Evolutionary conservation across 2,113 vertebrate genomes (phyloP).

Genomic region (Myrmecophaga tridactyla): DNA sequence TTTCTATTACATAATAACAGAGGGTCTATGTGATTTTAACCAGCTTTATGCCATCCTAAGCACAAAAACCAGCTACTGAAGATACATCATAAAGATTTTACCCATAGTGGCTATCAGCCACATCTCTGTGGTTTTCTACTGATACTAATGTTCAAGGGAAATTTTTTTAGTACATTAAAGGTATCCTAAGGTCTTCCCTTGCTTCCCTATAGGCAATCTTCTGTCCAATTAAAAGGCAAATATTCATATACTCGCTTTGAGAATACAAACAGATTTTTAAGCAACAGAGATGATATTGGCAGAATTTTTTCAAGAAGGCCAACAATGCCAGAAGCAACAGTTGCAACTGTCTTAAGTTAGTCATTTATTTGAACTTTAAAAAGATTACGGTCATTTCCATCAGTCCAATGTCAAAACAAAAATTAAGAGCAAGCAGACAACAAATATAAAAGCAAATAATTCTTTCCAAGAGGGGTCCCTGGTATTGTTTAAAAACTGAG

Average conservation of each 20-base stretch:
- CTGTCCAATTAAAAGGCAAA: background rate
- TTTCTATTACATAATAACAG: background rate
- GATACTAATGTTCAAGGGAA: background rate
- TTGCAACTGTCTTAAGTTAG: rapidly evolving
- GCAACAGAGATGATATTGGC: rapidly evolving
- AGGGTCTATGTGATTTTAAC: background rate
- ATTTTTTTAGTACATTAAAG: rapidly evolving
- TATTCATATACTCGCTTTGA: background rate
- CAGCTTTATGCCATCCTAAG: rapidly evolving
- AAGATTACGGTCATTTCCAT: rapidly evolving
- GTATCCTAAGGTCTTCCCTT: background rate
- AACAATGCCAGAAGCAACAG: too few relatives aligned
- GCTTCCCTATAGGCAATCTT: background rate
- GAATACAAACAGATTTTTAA: background rate
- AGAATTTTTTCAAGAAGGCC: too few relatives aligned
- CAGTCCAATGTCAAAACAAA: background rate
- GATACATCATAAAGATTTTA: rapidly evolving
- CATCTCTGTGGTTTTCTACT: rapidly evolving
- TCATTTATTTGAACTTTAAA: too few relatives aligned
- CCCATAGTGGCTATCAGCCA: rapidly evolving
- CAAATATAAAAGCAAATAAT: background rate
- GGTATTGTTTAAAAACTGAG: background rate
- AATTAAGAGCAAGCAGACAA: background rate
- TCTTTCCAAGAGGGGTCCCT: background rate
- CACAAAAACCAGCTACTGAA: background rate